phyloP scores from a whole-genome alignment of 1,140 invertebrate genomes.

The Laupala kohalensis region DNA sequence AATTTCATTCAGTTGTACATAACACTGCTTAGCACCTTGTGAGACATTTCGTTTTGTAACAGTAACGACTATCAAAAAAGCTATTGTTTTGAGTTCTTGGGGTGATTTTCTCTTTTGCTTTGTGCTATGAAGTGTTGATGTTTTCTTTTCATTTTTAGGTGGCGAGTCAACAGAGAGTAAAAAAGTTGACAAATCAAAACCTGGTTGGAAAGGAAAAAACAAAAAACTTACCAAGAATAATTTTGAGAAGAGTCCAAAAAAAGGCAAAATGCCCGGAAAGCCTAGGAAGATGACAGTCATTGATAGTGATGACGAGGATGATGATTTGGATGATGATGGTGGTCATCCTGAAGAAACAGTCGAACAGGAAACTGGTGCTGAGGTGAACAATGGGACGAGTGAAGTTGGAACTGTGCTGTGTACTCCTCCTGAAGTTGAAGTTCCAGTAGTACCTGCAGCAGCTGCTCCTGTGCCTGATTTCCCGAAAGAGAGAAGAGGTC shows the following conservation, averaged over 20 bases:
- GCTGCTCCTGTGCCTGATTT: slow-evolving; percentile 16
- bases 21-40: too few species aligned
- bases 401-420: too few species aligned
- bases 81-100: too few species aligned
- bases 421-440: neutral
- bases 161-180: neutral
- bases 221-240: neutral
- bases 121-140: too few species aligned
- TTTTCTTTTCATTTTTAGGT: neutral
- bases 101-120: too few species aligned
- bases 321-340: neutral
- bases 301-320: neutral
- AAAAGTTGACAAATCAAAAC: neutral
- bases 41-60: too few species aligned
- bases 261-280: neutral
- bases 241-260: neutral
- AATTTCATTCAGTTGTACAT: too few species aligned
- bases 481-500: slow-evolving; percentile 32
- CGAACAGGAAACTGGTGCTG: neutral
- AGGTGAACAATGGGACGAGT: too few species aligned
- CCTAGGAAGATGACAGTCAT: neutral
- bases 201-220: neutral
- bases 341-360: neutral
- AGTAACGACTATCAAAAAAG: too few species aligned
- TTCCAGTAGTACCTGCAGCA: neutral